Conservation (phyloP, 2,113 vertebrate species). For the Recurvirostra avosetta region DNA sequence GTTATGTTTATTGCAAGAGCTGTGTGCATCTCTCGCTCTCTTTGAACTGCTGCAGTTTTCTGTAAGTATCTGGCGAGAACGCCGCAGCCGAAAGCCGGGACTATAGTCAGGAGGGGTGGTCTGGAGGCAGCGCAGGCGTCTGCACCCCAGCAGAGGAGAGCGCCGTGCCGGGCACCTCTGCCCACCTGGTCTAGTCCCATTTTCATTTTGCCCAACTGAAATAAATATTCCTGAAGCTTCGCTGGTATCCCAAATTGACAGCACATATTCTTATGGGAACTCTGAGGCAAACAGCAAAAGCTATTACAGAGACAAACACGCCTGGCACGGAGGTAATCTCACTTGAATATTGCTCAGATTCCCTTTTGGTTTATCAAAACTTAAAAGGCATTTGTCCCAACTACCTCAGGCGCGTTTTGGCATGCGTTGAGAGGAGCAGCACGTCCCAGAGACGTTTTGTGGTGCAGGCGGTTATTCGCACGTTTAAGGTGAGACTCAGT, state of each 20-base stretch:
- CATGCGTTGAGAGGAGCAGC: rapidly evolving
- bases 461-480: rapidly evolving
- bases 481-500: rapidly evolving
- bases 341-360: neutral
- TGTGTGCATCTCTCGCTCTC: rapidly evolving
- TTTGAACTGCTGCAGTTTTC: neutral
- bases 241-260: neutral
- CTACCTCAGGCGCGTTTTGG: neutral
- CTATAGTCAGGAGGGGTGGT: rapidly evolving
- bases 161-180: rapidly evolving
- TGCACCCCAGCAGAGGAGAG: neutral
- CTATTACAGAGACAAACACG: neutral
- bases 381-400: neutral
- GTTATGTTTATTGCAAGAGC: neutral
- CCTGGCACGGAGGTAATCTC: neutral
- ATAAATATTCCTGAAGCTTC: neutral
- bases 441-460: rapidly evolving
- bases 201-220: neutral
- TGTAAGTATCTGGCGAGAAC: rapidly evolving
- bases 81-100: rapidly evolving
- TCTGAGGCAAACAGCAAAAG: neutral
- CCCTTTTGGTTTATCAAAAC: neutral
- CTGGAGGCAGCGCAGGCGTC: neutral
- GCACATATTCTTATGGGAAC: neutral
- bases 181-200: neutral